These are phyloP conservation scores for Tragelaphus eurycerus DNA, from an alignment of 2,797 vertebrate species.

Conservation along the genomic window DNA sequence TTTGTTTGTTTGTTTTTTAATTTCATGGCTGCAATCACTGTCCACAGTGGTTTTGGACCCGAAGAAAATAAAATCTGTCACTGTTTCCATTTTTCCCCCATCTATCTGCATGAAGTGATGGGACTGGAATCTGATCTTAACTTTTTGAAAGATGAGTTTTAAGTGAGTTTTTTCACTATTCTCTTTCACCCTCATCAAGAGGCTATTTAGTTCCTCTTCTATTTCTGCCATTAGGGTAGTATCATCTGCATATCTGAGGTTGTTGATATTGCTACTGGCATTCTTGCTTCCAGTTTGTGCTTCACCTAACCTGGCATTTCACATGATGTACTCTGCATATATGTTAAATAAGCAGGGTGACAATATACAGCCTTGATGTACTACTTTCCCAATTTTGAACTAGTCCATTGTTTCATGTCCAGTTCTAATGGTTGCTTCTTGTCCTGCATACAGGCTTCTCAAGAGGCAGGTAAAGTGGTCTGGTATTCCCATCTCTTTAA, in stretches of 20 bases:
- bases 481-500: background rate
- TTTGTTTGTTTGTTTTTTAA: background rate
- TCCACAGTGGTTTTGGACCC: background rate
- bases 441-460: background rate
- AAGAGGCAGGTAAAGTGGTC: background rate
- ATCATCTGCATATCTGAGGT: background rate
- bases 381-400: background rate
- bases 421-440: background rate
- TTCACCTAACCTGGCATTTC: background rate
- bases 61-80: background rate
- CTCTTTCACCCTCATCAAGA: background rate
- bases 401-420: background rate
- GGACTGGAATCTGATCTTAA: background rate
- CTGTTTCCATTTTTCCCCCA: background rate
- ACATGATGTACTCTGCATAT: background rate
- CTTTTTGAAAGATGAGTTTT: background rate
- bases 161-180: background rate
- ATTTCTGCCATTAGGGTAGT: background rate
- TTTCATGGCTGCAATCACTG: background rate
- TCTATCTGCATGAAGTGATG: background rate
- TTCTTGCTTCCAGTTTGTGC: background rate
- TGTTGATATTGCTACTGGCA: background rate
- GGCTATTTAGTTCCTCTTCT: background rate
- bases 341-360: background rate
- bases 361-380: background rate